Base-by-base conservation (phyloP, 1,140 invertebrate genomes). In the Drosophila cardini region DNA sequence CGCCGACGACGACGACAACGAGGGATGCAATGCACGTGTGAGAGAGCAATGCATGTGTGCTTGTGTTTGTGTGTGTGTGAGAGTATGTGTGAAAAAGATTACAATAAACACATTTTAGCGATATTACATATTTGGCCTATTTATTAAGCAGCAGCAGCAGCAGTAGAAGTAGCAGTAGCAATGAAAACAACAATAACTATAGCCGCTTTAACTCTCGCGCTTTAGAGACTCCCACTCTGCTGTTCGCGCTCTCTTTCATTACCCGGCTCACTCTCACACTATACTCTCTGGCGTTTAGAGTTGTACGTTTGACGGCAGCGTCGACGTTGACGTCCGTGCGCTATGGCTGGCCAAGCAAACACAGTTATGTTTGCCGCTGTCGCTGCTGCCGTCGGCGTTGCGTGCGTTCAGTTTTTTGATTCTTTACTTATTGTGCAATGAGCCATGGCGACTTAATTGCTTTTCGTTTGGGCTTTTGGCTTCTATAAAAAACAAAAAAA, bases 51-150 rank as follows among this genome's bases (percentile, higher is more conserved):
- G 84, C 77, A 87, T 80, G 80, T 87, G 74, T 50, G 57, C 43
- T 9, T 48, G 10, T 48, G 46, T n/a, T 18, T 57, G 15, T 40
- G 45, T 50, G 7, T 36, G 15, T 67, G 40, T 68, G 60, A 43
- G 53, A 68, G 58, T 76, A 48, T 70, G 72, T 64, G 67, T 70
- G 60, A 64, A 82, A 85, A 87, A 86, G 83, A 87, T 87, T 87
- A 87, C 83, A 87, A 89, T 87, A 87, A 87, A 83, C 80, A 87
- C 83, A 87, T 87, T 87, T 89, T 89, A 89, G 83, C 83, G 78
- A 87, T 87, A 87, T 87, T 87, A 87, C 84, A 89, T 89, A 89
- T 89, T 89, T 89, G 84, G 80, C 84, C 84, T 89, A 89, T 89
- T 89, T 89, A 89, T 89, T 89, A 87, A 87, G 63, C 61, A 78